These are phyloP conservation scores for Spondyliosoma cantharus DNA, from an alignment of 2,797 vertebrate species.

Conservation along the genomic window DNA sequence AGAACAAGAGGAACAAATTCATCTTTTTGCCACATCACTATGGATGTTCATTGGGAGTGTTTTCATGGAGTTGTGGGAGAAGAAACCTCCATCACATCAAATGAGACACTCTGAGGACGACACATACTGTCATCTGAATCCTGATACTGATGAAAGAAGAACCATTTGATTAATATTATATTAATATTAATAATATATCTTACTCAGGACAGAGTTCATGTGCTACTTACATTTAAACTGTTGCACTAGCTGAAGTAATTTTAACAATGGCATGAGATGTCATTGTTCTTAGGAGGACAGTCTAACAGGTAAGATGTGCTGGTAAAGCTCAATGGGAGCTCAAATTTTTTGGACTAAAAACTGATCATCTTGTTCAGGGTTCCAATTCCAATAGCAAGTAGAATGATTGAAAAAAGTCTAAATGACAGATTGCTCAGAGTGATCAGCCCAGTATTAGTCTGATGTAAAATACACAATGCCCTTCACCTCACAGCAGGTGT, in stretches of 20 bases:
- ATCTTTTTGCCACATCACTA: slow-evolving; percentile 3
- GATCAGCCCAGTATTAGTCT: neutral
- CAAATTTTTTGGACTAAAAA: no score
- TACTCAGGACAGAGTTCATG: no score
- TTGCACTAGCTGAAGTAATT: no score
- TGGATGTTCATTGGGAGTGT: neutral
- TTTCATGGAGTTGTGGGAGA: neutral
- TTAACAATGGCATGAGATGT: no score
- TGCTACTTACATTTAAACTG: no score
- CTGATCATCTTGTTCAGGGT: neutral
- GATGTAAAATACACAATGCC: slow-evolving; percentile 23
- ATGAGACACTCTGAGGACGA: neutral
- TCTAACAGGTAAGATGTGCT: no score
- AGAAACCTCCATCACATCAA: neutral
- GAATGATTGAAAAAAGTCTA: neutral
- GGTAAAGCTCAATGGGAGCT: no score
- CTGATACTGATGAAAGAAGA: no score
- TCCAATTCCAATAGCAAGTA: neutral
- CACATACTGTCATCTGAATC: no score
- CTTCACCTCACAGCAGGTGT: slow-evolving; percentile 34
- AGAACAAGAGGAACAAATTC: neutral
- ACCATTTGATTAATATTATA: no score
- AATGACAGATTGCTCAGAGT: neutral
- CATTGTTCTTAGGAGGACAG: no score
- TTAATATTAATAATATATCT: no score